phyloP scores from a whole-genome alignment of 1,140 invertebrate species.

The Hylyphantes graminicola region DNA sequence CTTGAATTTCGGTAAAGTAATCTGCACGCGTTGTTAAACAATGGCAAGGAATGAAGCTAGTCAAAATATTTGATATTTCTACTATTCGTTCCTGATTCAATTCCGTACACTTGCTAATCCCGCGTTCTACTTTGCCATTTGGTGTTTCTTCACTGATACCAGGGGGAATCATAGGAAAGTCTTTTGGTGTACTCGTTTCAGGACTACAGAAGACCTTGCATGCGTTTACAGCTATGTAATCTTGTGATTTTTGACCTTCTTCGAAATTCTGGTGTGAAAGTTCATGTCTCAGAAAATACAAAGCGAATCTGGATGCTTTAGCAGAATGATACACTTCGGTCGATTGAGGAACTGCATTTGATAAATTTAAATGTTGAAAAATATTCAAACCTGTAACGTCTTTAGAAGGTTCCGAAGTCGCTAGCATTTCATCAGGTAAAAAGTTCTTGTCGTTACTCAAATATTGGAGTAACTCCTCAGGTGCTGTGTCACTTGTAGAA shows the following conservation, averaged over 20 bases:
- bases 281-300: slow-evolving; percentile 70
- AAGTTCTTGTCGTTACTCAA: neutral
- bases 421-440: neutral
- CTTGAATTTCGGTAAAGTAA: neutral
- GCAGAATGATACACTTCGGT: neutral
- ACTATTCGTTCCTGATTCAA: slow-evolving; percentile 4
- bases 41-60: slow-evolving; percentile 1
- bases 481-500: slow-evolving; percentile 30
- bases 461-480: slow-evolving; percentile 15
- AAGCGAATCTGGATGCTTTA: slow-evolving; percentile 70
- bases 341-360: neutral
- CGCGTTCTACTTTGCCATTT: neutral
- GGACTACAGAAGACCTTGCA: slow-evolving; percentile 65
- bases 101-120: neutral
- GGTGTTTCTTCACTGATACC: neutral
- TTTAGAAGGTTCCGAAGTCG: too few relatives aligned
- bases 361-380: neutral
- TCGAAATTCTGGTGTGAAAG: slow-evolving; percentile 54
- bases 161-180: slow-evolving; percentile 4
- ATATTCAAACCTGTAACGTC: too few relatives aligned
- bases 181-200: neutral
- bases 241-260: slow-evolving; percentile 72
- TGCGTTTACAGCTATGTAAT: slow-evolving; percentile 76
- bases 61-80: slow-evolving; percentile 13
- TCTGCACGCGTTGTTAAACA: neutral